These are phyloP conservation scores for Stomatorhinus walkeri DNA, from an alignment of 2,797 vertebrate genomes.

Conservation along the genomic window DNA sequence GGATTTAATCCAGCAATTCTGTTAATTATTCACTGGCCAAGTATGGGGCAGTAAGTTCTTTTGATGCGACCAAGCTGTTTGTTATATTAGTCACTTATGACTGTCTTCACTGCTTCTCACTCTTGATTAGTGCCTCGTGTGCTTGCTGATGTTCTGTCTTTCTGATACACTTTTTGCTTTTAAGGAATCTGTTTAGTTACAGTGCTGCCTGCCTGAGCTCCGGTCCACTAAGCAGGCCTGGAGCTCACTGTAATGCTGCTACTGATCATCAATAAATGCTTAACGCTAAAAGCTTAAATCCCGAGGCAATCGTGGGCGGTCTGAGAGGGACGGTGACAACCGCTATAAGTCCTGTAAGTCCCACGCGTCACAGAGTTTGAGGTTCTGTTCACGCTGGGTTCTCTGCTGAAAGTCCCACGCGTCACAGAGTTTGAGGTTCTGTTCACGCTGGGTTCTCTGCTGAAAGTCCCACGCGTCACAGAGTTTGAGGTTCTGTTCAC, in stretches of 20 bases:
- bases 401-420: not conserved
- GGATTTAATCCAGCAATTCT: not conserved
- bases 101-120: not conserved
- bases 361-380: slow-evolving; percentile 23
- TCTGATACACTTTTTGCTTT: not conserved
- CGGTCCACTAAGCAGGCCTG: not conserved
- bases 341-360: not conserved
- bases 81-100: not conserved
- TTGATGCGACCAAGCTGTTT: not conserved
- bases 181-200: not conserved
- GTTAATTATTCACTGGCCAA: not conserved
- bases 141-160: not conserved
- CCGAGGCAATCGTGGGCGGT: not conserved
- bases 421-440: too few species aligned
- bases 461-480: too few species aligned
- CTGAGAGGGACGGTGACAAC: not conserved
- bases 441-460: too few species aligned
- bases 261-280: not conserved
- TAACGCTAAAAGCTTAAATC: not conserved
- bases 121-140: not conserved
- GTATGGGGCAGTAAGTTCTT: not conserved
- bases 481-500: too few species aligned
- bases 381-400: slow-evolving; percentile 29
- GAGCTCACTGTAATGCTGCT: not conserved
- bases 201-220: not conserved